phyloP scores from a whole-genome alignment of 2,797 vertebrate genomes.

The Arnoldichthys spilopterus region DNA sequence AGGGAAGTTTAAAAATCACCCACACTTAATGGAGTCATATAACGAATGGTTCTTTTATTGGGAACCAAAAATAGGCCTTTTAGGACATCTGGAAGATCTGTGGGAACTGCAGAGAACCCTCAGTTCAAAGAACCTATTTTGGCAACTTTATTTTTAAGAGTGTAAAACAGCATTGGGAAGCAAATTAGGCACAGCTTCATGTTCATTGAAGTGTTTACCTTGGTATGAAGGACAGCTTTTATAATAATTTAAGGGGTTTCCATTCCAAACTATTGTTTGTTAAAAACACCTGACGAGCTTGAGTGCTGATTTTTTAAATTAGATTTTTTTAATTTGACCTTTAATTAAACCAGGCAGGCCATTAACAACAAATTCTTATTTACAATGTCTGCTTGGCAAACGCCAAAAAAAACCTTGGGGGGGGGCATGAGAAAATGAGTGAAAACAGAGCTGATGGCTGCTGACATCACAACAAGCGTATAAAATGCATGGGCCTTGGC shows the following conservation, averaged over 20 bases:
- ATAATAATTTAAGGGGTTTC: too few relatives aligned
- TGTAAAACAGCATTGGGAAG: too few relatives aligned
- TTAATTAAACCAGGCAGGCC: neutral
- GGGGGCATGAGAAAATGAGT: neutral
- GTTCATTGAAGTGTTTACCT: too few relatives aligned
- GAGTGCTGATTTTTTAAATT: too few relatives aligned
- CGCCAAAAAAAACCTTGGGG: neutral
- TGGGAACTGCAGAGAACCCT: too few relatives aligned
- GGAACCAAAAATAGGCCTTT: neutral
- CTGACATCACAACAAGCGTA: neutral
- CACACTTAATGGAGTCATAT: neutral
- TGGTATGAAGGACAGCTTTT: too few relatives aligned
- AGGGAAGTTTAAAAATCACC: neutral
- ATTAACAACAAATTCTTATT: neutral
- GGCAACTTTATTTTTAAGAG: too few relatives aligned
- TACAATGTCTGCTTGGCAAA: neutral
- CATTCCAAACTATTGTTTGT: too few relatives aligned
- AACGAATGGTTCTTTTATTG: neutral
- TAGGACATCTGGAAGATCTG: neutral
- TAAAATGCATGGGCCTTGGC: neutral
- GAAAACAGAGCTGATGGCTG: neutral
- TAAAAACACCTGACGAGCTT: too few relatives aligned
- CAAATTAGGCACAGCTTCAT: too few relatives aligned
- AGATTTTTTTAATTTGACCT: neutral
- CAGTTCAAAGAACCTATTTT: neutral